Base-by-base conservation (phyloP, 2,797 vertebrate genomes). In the Pipistrellus pygmaeus region DNA sequence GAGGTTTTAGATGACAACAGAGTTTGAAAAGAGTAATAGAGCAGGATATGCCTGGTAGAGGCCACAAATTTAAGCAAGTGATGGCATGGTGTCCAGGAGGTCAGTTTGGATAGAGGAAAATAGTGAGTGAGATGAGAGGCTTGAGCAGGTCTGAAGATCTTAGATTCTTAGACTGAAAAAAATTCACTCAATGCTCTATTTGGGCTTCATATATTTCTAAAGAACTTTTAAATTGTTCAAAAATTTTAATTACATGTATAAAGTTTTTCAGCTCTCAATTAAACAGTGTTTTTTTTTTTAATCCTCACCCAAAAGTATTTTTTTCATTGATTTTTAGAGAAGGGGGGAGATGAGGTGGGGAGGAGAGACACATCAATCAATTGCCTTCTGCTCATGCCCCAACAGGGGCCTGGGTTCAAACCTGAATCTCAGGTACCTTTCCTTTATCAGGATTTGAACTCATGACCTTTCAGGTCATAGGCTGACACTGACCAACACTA, bases 151-250 rank as follows among this genome's bases (percentile, higher is more conserved):
- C 6, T 81, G 60, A 20, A 15, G 8, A 72, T 57, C 11, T 83
- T 83, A 44, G 2, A n/a, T 30, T 93, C 25, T 72, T 77, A 4
- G 9, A 21, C 46, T 4, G 48, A 84, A 81, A 78, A 8, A 8
- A 68, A 72, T 75, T 69, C 11, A 64, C 5, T 80, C 10, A 25
- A 0, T 41, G 11, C 5, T 86, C 8, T 57, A 55, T n/a, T 84
- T 18, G 15, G 27, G 6, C 14, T 69, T 44, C 11, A 15, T 11
- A 11, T 57, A 18, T 77, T 76, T 76, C 32, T 53, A 77, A 72
- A 51, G 35, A 85, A 90, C 87, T 25, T 21, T 91, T 35, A 82
- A 85, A 75, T 48, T 25, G 17, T 71, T 76, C 9, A 91, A 76
- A 35, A n/a, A n/a, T 38, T 10, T 76, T 78, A 81, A 68, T 53